phyloP scores from a whole-genome alignment of 1,140 invertebrate genomes.

The Mylabris phalerata region DNA sequence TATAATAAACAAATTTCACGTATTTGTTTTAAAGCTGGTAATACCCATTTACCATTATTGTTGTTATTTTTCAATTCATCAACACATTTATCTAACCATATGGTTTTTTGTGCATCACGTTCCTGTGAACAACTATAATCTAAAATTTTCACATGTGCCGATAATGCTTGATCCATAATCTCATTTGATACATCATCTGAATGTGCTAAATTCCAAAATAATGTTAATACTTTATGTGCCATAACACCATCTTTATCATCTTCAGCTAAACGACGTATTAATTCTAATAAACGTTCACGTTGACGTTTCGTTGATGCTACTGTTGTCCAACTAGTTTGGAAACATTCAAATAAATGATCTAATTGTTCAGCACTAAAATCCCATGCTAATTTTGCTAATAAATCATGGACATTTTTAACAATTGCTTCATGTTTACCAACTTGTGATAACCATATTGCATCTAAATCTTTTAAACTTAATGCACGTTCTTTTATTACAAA shows the following conservation, averaged over 20 bases:
- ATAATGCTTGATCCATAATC: constrained; percentile 94
- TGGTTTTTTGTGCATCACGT: constrained; percentile 89
- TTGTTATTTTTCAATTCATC: constrained; percentile 75
- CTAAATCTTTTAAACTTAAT: constrained; percentile 83
- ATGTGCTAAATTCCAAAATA: constrained; percentile 96
- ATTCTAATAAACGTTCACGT: constrained; percentile 88
- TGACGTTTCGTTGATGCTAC: constrained; percentile 92
- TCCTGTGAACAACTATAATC: constrained; percentile 97
- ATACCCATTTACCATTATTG: constrained; percentile 79
- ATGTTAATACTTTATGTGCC: constrained; percentile 94
- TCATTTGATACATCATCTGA: constrained; percentile 94
- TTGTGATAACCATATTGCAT: constrained; percentile 94
- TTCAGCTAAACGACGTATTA: constrained; percentile 91
- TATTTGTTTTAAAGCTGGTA: constrained; percentile 93
- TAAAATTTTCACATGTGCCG: constrained; percentile 94
- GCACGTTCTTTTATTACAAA: constrained; percentile 95
- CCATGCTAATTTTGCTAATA: constrained; percentile 95
- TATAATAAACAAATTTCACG: constrained; percentile 93
- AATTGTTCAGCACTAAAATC: constrained; percentile 96
- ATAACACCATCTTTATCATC: constrained; percentile 97
- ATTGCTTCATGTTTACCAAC: constrained; percentile 93
- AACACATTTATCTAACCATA: constrained; percentile 93
- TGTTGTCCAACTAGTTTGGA: constrained; percentile 89
- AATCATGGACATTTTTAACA: constrained; percentile 94
- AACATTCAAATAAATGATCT: constrained; percentile 96